These are phyloP conservation scores for Dicrurus megarhynchus DNA, from an alignment of 2,113 vertebrate genomes.

Conservation along the genomic window DNA sequence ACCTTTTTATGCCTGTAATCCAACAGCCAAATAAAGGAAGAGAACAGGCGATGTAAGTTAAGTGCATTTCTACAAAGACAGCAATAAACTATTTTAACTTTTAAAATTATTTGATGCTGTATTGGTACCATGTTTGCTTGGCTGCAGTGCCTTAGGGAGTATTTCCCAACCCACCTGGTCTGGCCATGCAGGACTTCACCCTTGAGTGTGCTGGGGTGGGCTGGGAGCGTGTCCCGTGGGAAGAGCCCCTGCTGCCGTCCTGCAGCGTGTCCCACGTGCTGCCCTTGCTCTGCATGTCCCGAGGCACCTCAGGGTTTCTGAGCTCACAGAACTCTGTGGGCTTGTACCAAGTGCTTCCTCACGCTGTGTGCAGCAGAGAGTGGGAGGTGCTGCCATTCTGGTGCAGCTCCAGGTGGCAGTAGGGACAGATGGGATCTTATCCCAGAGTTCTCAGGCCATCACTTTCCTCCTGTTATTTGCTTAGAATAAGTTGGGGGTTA, in stretches of 20 bases:
- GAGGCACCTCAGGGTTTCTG: accelerated
- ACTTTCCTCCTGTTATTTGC: neutral
- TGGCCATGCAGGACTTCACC: neutral
- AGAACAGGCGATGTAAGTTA: constrained; percentile 50
- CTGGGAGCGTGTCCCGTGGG: neutral
- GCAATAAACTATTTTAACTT: constrained; percentile 73
- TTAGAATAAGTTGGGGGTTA: neutral
- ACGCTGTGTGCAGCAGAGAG: neutral
- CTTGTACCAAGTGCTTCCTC: accelerated
- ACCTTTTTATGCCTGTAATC: constrained; percentile 42
- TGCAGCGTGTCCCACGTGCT: accelerated
- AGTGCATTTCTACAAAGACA: constrained; percentile 71
- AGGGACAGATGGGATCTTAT: neutral
- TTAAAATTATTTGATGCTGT: neutral
- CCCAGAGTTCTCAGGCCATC: neutral
- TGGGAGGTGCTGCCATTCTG: neutral
- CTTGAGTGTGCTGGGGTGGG: accelerated
- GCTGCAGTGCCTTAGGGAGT: neutral
- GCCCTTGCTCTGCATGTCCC: accelerated
- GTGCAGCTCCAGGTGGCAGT: neutral
- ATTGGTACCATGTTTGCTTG: constrained; percentile 18
- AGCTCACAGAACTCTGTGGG: neutral
- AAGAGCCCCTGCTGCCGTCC: neutral
- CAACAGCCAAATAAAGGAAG: constrained; percentile 57
- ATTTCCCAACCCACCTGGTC: neutral